phyloP scores from a whole-genome alignment of 2,888 invertebrate species.

The Clusia tigrina region DNA sequence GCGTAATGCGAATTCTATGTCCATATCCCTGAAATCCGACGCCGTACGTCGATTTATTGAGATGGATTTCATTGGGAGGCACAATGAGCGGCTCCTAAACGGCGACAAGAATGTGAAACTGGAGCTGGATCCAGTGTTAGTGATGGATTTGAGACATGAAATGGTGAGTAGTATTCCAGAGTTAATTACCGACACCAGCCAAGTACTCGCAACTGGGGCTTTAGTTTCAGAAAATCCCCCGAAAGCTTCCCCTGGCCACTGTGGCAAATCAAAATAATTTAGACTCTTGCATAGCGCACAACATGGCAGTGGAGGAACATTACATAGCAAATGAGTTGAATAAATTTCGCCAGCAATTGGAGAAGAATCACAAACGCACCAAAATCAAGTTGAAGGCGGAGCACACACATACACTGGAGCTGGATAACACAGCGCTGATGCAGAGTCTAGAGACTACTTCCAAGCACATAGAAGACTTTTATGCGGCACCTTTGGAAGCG shows the following conservation, averaged over 20 bases:
- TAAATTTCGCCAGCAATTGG: slow-evolving; percentile 59
- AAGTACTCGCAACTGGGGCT: too few relatives aligned
- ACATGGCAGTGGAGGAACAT: slow-evolving; percentile 58
- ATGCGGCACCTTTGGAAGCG: slow-evolving; percentile 54
- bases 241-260: slow-evolving; percentile 51
- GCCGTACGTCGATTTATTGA: slow-evolving; percentile 60
- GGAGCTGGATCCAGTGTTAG: slow-evolving; percentile 55
- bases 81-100: slow-evolving; percentile 51
- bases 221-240: slow-evolving; percentile 53
- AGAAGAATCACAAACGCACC: slow-evolving; percentile 44
- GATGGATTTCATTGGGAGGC: slow-evolving; percentile 56
- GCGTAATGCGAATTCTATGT: slow-evolving; percentile 40
- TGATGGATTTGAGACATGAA: slow-evolving; percentile 63
- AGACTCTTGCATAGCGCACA: slow-evolving; percentile 56
- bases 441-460: slow-evolving; percentile 52
- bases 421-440: slow-evolving; percentile 51
- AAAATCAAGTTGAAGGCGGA: slow-evolving; percentile 31
- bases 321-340: slow-evolving; percentile 59
- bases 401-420: slow-evolving; percentile 41
- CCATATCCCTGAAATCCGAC: slow-evolving; percentile 49
- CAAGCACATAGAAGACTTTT: slow-evolving; percentile 56
- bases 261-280: slow-evolving; percentile 47
- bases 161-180: slow-evolving; percentile 52
- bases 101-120: slow-evolving; percentile 39
- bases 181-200: background rate